Percentiles rank a stretch among this genome's conserved stretches.
Conservation (phyloP, 2,797 vertebrate genomes). For the Chaenodraco wilsoni region DNA sequence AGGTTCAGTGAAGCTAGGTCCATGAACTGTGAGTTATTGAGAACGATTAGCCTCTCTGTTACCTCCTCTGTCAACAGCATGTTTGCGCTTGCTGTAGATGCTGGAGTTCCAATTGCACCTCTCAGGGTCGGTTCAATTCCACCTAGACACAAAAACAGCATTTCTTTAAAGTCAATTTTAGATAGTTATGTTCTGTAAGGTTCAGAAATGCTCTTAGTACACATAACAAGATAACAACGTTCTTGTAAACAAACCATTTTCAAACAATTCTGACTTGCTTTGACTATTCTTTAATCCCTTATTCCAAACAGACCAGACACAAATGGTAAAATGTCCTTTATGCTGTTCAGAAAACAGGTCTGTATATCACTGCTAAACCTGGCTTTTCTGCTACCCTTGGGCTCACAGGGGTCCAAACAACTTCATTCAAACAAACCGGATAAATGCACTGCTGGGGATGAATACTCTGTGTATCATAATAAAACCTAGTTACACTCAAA, state of each 20-base stretch:
- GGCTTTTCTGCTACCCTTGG: slow-evolving; percentile 20
- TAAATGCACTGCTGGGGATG: slow-evolving; percentile 9
- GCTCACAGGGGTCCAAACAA: slow-evolving; percentile 21
- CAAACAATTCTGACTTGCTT: background rate
- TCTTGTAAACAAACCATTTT: background rate
- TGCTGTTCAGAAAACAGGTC: slow-evolving; percentile 18
- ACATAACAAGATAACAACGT: background rate
- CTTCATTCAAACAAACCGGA: slow-evolving; percentile 35
- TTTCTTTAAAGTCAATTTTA: background rate
- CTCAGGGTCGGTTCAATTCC: slow-evolving; percentile 92
- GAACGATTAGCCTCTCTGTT: slow-evolving; percentile 88
- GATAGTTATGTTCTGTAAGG: background rate
- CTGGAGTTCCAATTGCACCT: slow-evolving; percentile 86
- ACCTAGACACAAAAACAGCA: slow-evolving; percentile 76
- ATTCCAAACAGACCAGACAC: slow-evolving; percentile 1
- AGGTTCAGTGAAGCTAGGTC: slow-evolving; percentile 94
- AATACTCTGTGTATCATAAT: slow-evolving; percentile 17
- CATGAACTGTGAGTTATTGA: slow-evolving; percentile 80
- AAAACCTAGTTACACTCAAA: slow-evolving; percentile 30
- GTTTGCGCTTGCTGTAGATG: slow-evolving; percentile 78
- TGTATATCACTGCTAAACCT: slow-evolving; percentile 17
- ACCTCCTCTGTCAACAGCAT: slow-evolving; percentile 89
- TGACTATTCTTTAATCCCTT: background rate
- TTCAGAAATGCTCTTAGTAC: background rate
- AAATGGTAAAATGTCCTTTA: slow-evolving; percentile 6